Conservation (phyloP, 2,113 vertebrate species). For the Hydrolagus affinis region DNA sequence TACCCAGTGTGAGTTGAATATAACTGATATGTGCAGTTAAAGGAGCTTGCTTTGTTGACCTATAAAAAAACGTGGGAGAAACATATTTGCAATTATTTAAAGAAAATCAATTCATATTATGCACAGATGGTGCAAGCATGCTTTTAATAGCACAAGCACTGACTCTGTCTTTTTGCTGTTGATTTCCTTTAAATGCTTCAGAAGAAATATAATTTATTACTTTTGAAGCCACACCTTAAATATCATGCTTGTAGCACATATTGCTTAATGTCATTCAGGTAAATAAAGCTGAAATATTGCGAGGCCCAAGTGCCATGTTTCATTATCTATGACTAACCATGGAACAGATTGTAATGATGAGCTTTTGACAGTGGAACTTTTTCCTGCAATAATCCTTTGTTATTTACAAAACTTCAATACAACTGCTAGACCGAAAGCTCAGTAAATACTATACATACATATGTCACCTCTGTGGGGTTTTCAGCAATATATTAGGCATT, state of each 20-base stretch:
- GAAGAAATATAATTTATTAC: not conserved
- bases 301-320: no score
- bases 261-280: no score
- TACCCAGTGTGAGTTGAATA: conserved; percentile 11
- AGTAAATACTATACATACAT: no score
- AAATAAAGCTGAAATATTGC: no score
- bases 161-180: not conserved
- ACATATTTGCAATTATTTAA: conserved; percentile 11
- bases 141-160: not conserved
- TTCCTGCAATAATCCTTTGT: no score
- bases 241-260: not conserved
- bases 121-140: not conserved
- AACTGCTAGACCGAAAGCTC: no score
- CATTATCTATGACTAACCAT: no score
- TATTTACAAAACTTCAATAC: no score
- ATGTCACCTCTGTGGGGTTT: no score
- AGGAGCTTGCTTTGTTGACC: conserved; percentile 20
- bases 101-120: conserved; percentile 14
- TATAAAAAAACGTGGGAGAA: not conserved
- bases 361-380: no score
- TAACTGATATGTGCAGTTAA: conserved; percentile 28
- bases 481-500: no score
- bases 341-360: no score
- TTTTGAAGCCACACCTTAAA: not conserved
- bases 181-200: not conserved